Evolutionary conservation across 1,140 invertebrate species (phyloP).

Genomic region (Drosophila asahinai): DNA sequence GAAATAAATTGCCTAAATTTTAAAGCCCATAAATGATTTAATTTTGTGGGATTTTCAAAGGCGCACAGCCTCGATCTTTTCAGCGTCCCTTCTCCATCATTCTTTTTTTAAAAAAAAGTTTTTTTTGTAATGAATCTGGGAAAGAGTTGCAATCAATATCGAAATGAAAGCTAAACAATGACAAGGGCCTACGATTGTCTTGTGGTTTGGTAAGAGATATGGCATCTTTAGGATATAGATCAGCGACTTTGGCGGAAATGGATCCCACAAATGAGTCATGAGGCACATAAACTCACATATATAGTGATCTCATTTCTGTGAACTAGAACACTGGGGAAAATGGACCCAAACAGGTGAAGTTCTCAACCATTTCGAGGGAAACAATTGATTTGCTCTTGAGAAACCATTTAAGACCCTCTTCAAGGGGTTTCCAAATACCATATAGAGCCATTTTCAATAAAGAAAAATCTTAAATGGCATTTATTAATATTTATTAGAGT

Average conservation of each 20-base stretch:
- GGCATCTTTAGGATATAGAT: constrained; percentile 13
- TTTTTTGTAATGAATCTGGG: constrained; percentile 28
- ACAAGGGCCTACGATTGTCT: constrained; percentile 24
- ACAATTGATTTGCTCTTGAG: constrained; percentile 56
- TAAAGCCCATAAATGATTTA: constrained; percentile 53
- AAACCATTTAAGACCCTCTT: constrained; percentile 23
- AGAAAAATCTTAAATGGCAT: constrained; percentile 52
- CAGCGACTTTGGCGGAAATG: constrained; percentile 16
- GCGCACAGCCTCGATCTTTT: not conserved
- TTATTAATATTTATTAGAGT: constrained; percentile 58
- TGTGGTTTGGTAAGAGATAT: constrained; percentile 37
- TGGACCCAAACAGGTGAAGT: constrained; percentile 26
- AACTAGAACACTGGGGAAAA: constrained; percentile 1
- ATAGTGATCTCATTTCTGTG: not conserved
- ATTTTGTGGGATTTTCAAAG: constrained; percentile 37
- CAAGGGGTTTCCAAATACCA: constrained; percentile 18
- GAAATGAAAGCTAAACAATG: constrained; percentile 20
- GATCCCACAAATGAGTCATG: constrained; percentile 20
- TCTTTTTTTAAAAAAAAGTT: too few species aligned
- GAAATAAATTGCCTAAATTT: constrained; percentile 49
- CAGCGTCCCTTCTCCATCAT: too few species aligned
- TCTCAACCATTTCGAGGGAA: not conserved
- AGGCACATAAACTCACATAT: not conserved
- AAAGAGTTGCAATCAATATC: constrained; percentile 34
- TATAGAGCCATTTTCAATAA: constrained; percentile 63